Evolutionary conservation across 2,797 vertebrate genomes (phyloP).

Genomic region (Falco biarmicus): DNA sequence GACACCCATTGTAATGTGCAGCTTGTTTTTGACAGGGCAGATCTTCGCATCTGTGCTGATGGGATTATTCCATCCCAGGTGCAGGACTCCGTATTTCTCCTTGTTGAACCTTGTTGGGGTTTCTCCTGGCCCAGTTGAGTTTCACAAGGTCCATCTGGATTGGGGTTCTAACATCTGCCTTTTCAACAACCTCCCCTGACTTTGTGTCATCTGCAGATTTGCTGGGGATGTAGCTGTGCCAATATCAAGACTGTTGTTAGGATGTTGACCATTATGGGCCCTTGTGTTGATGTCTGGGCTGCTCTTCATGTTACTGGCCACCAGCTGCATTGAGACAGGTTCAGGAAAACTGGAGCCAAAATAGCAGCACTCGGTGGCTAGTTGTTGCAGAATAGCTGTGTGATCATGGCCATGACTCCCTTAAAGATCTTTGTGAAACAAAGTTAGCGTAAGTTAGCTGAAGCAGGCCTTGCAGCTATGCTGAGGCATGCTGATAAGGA

Average conservation of each 20-base stretch:
- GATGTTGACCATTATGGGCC: not conserved
- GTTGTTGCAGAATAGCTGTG: too few relatives aligned
- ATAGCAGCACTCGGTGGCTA: not conserved
- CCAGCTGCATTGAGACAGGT: not conserved
- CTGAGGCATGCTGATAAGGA: too few relatives aligned
- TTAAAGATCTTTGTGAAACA: too few relatives aligned
- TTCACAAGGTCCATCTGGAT: not conserved
- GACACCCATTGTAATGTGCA: accelerated
- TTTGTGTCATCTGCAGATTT: accelerated
- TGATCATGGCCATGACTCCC: too few relatives aligned
- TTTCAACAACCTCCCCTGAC: not conserved
- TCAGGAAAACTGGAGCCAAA: not conserved
- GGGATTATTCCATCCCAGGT: not conserved
- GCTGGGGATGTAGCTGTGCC: accelerated
- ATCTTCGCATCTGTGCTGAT: not conserved
- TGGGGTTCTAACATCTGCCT: not conserved
- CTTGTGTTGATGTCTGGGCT: not conserved
- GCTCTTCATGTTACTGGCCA: not conserved
- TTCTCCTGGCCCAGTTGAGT: not conserved
- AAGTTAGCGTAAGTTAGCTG: too few relatives aligned
- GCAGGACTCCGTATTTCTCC: not conserved
- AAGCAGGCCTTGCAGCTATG: too few relatives aligned
- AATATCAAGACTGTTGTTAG: not conserved
- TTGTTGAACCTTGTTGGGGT: not conserved
- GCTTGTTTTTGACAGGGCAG: not conserved